phyloP scores from a whole-genome alignment of 2,797 vertebrate genomes.

The Carcharodon carcharias region DNA sequence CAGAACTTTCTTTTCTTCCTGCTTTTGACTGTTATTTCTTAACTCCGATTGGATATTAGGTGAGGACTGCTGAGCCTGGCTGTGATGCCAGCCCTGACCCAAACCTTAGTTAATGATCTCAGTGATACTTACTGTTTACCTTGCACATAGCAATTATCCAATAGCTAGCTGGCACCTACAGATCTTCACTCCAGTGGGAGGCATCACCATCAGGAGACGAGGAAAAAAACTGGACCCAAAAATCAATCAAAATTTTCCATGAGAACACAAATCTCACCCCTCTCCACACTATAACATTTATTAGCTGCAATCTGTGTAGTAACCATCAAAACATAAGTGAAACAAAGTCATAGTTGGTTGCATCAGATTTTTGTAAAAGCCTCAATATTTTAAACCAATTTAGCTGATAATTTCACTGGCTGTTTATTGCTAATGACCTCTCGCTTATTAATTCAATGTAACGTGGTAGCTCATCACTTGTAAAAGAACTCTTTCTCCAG shows the following conservation, averaged over 20 bases:
- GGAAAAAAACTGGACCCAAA: neutral
- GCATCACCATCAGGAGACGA: too few relatives aligned
- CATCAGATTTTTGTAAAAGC: neutral
- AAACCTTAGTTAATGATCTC: too few relatives aligned
- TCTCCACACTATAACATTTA: neutral
- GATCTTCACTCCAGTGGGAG: neutral
- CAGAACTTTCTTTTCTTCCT: too few relatives aligned
- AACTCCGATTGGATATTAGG: too few relatives aligned
- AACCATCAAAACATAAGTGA: neutral
- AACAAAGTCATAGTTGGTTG: neutral
- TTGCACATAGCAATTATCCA: neutral
- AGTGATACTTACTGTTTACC: too few relatives aligned
- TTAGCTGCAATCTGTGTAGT: neutral
- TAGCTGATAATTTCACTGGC: too few relatives aligned
- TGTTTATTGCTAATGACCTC: neutral
- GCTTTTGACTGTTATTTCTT: too few relatives aligned
- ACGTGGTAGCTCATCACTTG: neutral
- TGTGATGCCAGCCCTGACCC: too few relatives aligned
- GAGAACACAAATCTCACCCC: neutral
- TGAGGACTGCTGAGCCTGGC: too few relatives aligned
- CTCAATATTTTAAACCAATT: neutral
- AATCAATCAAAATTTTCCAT: neutral
- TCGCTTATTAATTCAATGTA: neutral
- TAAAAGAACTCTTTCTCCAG: neutral
- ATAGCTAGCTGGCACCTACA: neutral